These are phyloP conservation scores for Blastobasis lacticolella DNA, from an alignment of 2,888 invertebrate genomes.

Conservation along the genomic window DNA sequence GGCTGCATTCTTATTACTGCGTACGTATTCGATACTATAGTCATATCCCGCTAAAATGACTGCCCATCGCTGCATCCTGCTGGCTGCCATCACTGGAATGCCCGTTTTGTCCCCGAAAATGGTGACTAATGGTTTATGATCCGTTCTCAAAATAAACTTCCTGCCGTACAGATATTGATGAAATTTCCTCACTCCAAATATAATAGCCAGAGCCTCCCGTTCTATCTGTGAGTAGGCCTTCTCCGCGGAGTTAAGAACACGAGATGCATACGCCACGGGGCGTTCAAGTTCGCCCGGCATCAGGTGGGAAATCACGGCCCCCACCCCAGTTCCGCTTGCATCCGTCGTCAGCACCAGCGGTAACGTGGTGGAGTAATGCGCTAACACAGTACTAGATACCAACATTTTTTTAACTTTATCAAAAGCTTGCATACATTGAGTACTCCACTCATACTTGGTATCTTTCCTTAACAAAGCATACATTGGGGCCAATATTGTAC, in stretches of 20 bases:
- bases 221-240: slow-evolving; percentile 6
- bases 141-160: slow-evolving; percentile 9
- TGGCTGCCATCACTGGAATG: slow-evolving; percentile 12
- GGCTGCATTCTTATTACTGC: neutral
- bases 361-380: slow-evolving; percentile 8
- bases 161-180: slow-evolving; percentile 11
- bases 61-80: slow-evolving; percentile 8
- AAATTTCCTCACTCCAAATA: slow-evolving; percentile 9
- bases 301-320: slow-evolving; percentile 10
- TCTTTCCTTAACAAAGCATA: slow-evolving; percentile 8
- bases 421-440: slow-evolving; percentile 4
- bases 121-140: slow-evolving; percentile 10
- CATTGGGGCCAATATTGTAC: slow-evolving; percentile 8
- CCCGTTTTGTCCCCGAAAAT: slow-evolving; percentile 15
- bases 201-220: slow-evolving; percentile 10
- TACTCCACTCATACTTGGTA: slow-evolving; percentile 2
- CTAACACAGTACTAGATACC: slow-evolving; percentile 6
- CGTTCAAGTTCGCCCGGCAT: slow-evolving; percentile 5
- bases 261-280: slow-evolving; percentile 8
- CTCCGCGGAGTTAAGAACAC: slow-evolving; percentile 3
- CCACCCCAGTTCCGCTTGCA: slow-evolving; percentile 10
- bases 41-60: slow-evolving; percentile 5
- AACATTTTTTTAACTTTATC: slow-evolving; percentile 4
- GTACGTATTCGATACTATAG: slow-evolving; percentile 1
- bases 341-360: slow-evolving; percentile 12